phyloP scores from a whole-genome alignment of 1,140 invertebrate genomes.

The Heliconius nattereri region DNA sequence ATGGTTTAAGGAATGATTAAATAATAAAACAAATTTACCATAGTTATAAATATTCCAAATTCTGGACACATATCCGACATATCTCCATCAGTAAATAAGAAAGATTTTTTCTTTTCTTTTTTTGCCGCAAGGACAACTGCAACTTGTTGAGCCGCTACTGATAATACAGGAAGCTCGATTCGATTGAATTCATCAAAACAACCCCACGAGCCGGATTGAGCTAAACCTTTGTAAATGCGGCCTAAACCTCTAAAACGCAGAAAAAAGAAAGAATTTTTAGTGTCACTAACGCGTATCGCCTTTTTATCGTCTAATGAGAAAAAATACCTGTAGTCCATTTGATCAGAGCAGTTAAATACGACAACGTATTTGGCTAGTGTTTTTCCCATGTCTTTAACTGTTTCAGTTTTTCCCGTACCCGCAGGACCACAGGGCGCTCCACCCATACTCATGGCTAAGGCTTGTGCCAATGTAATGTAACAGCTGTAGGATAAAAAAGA shows the following conservation, averaged over 20 bases:
- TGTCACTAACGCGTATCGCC: not conserved
- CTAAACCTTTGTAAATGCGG: slow-evolving; percentile 93
- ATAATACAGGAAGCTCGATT: slow-evolving; percentile 95
- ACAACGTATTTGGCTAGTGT: slow-evolving; percentile 98
- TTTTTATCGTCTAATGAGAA: not conserved
- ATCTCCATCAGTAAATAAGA: slow-evolving; percentile 97
- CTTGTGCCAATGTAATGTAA: slow-evolving; percentile 98
- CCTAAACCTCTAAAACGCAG: slow-evolving; percentile 86
- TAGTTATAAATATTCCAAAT: slow-evolving; percentile 98
- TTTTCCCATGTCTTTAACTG: slow-evolving; percentile 98
- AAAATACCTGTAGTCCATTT: slow-evolving; percentile 97
- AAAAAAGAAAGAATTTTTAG: not conserved
- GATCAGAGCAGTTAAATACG: slow-evolving; percentile 99
- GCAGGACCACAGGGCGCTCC: slow-evolving; percentile 97
- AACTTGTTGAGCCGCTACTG: slow-evolving; percentile 98
- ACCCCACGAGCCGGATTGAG: slow-evolving; percentile 98
- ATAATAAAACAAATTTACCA: slow-evolving; percentile 85
- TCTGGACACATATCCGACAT: slow-evolving; percentile 95
- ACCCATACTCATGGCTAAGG: slow-evolving; percentile 97
- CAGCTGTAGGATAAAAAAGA: slow-evolving; percentile 83
- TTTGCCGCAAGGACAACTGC: slow-evolving; percentile 95
- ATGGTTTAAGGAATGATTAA: not conserved
- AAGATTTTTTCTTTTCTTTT: slow-evolving; percentile 95
- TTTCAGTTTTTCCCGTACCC: slow-evolving; percentile 98
- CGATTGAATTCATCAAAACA: slow-evolving; percentile 99